A percentile compares a stretch with the other conserved stretches of the same genome.
Conservation (phyloP, 1,140 invertebrate species). For the Drosophila lowei region DNA sequence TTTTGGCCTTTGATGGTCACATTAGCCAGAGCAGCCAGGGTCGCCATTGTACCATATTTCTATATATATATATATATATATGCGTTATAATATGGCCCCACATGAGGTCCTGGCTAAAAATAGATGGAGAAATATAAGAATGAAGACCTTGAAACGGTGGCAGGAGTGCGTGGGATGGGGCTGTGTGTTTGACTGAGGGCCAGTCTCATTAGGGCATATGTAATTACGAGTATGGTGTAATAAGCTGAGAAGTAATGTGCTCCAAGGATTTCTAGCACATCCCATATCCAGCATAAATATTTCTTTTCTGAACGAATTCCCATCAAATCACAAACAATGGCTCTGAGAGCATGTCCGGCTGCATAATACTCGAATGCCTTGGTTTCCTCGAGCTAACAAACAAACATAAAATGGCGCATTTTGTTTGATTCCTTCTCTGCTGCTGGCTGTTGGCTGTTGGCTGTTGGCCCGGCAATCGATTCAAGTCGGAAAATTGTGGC, state of each 20-base stretch:
- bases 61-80: constrained; percentile 11
- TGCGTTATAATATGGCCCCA: constrained; percentile 21
- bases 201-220: constrained; percentile 53
- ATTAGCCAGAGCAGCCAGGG: constrained; percentile 50
- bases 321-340: constrained; percentile 55
- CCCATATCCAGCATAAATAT: neutral
- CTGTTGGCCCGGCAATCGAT: constrained; percentile 25
- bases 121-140: constrained; percentile 39
- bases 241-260: constrained; percentile 24
- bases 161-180: neutral
- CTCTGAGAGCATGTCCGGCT: constrained; percentile 52
- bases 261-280: constrained; percentile 20
- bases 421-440: constrained; percentile 38
- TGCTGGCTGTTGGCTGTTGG: constrained; percentile 5
- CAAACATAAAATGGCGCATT: constrained; percentile 63
- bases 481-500: constrained; percentile 7
- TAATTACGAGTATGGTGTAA: constrained; percentile 35
- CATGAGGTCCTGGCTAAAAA: constrained; percentile 65
- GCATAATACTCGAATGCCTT: constrained; percentile 62
- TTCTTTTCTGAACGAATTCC: constrained; percentile 15
- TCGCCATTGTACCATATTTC: constrained; percentile 40
- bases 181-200: neutral
- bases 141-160: constrained; percentile 11
- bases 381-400: constrained; percentile 53
- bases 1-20: constrained; percentile 65